A percentile compares a stretch with the other conserved stretches of the same genome.
These are phyloP conservation scores for Drosophila ercepeae DNA, from an alignment of 1,140 invertebrate genomes.

Conservation along the genomic window DNA sequence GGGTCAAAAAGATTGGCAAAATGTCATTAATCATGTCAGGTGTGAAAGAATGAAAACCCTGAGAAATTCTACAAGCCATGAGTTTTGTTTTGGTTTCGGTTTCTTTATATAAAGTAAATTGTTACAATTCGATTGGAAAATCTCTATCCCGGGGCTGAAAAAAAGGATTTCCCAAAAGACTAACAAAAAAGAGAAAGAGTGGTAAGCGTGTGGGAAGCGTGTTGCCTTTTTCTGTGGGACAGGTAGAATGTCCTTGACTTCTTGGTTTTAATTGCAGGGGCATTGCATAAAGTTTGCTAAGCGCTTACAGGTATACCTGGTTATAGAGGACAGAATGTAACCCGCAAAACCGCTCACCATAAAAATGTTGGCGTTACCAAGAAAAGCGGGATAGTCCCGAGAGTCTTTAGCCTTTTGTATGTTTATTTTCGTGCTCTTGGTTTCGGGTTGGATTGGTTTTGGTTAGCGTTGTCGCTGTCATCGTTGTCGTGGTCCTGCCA, in stretches of 20 bases:
- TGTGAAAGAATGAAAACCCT: not conserved
- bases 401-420: conserved; percentile 11
- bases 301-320: conserved; percentile 49
- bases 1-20: conserved; percentile 27
- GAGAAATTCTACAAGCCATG: not conserved
- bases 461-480: no score
- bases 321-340: conserved; percentile 63
- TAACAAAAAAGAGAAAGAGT: conserved; percentile 38
- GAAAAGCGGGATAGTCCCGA: conserved; percentile 13
- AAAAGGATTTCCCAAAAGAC: conserved; percentile 12
- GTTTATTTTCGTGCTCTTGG: conserved; percentile 7
- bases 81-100: not conserved
- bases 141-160: not conserved
- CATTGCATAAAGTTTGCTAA: conserved; percentile 58
- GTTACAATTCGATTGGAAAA: not conserved
- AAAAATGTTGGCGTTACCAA: conserved; percentile 37
- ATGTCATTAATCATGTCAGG: conserved; percentile 32
- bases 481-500: no score
- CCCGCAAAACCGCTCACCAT: conserved; percentile 66
- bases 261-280: not conserved
- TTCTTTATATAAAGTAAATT: no score
- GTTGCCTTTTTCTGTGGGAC: conserved; percentile 1
- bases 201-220: conserved; percentile 40
- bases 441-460: not conserved
- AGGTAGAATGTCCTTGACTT: conserved; percentile 44